phyloP scores from a whole-genome alignment of 2,888 invertebrate genomes.

The Anoplius nigerrimus region DNA sequence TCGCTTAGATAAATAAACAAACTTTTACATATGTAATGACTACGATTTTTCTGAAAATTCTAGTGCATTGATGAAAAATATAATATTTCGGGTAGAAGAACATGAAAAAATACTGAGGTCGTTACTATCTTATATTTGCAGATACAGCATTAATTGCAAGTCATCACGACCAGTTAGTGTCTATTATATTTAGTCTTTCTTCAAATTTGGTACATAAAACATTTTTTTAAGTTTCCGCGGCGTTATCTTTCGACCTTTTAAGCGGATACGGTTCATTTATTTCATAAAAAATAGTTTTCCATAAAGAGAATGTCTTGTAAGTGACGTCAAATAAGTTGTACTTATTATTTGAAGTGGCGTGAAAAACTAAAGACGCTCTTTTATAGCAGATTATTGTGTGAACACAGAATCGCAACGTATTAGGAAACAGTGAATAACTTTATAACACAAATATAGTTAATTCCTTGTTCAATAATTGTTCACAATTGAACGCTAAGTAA shows the following conservation, averaged over 20 bases:
- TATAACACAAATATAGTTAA: slow-evolving; percentile 42
- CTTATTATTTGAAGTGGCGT: slow-evolving; percentile 21
- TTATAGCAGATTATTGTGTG: slow-evolving; percentile 28
- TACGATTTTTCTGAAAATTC: no score
- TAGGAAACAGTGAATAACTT: slow-evolving; percentile 44
- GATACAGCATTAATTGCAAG: slow-evolving; percentile 27
- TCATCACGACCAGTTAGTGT: slow-evolving; percentile 15
- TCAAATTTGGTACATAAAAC: slow-evolving; percentile 23
- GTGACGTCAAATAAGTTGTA: slow-evolving; percentile 31
- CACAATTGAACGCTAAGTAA: slow-evolving; percentile 37
- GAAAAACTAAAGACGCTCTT: slow-evolving; percentile 32
- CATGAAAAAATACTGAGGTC: no score
- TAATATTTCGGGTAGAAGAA: no score
- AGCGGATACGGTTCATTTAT: not conserved
- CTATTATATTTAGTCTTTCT: slow-evolving; percentile 35
- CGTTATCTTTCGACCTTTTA: not conserved
- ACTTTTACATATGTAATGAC: slow-evolving; percentile 8
- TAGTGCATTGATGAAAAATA: no score
- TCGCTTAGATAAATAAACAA: slow-evolving; percentile 46
- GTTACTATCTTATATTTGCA: slow-evolving; percentile 22
- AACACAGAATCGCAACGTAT: slow-evolving; percentile 38
- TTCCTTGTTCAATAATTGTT: slow-evolving; percentile 25
- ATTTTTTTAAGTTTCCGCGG: slow-evolving; percentile 19
- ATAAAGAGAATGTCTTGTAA: slow-evolving; percentile 17
- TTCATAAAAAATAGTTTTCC: not conserved